Conservation (phyloP, 37 sponge, comb jelly and placozoan species). For the Mnemiopsis leidyi region DNA sequence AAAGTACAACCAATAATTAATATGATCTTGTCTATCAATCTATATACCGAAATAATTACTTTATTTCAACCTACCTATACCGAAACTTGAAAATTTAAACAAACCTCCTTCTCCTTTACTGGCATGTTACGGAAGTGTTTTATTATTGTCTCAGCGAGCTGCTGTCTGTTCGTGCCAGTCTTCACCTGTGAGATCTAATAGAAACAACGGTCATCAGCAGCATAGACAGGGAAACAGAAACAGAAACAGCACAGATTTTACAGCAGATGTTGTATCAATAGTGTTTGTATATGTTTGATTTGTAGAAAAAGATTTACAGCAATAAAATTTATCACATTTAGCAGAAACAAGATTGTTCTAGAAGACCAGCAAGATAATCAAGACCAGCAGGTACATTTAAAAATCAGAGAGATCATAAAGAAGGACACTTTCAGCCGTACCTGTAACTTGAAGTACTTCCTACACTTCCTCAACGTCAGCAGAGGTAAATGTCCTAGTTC, state of each 20-base stretch:
- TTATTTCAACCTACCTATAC: background rate
- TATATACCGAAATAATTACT: background rate
- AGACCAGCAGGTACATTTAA: too few relatives aligned
- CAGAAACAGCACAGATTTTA: background rate
- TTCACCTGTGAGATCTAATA: conserved; percentile 2
- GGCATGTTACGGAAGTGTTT: conserved; percentile 65
- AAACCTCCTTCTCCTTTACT: conserved; percentile 60
- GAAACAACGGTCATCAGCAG: background rate
- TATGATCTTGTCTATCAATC: too few relatives aligned
- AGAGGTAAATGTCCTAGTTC: conserved; percentile 42
- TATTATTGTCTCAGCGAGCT: conserved; percentile 49
- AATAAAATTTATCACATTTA: too few relatives aligned
- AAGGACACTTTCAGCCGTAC: background rate
- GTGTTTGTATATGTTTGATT: too few relatives aligned
- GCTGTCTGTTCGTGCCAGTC: conserved; percentile 56
- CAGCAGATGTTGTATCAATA: too few relatives aligned
- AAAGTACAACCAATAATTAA: too few relatives aligned
- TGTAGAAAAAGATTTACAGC: too few relatives aligned
- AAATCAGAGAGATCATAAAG: too few relatives aligned
- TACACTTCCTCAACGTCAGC: conserved; percentile 30
- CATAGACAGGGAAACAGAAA: background rate
- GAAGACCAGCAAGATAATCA: too few relatives aligned
- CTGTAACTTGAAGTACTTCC: conserved; percentile 64
- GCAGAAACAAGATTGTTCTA: too few relatives aligned
- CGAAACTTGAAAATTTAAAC: background rate